A percentile compares a stretch with the other conserved stretches of the same genome.
Conservation (phyloP, 1,140 invertebrate genomes). For the Papilio dardanus region DNA sequence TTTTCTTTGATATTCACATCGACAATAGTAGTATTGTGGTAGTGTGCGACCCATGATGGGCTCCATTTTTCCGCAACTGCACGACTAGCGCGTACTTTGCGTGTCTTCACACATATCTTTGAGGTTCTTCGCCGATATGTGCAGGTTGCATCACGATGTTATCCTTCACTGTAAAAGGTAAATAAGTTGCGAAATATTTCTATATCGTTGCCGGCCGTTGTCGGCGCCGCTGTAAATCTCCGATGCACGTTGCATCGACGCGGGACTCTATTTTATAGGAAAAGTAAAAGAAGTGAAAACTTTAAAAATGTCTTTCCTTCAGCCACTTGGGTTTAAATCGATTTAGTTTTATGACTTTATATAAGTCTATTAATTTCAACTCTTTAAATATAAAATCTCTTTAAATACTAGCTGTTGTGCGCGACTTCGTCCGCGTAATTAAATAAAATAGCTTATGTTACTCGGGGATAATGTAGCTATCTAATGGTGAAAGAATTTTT, state of each 20-base stretch:
- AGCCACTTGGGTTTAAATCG: neutral
- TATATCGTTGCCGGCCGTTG: neutral
- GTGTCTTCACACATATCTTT: too few relatives aligned
- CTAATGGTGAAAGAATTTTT: too few relatives aligned
- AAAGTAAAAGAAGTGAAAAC: conserved; percentile 2
- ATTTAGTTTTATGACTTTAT: neutral
- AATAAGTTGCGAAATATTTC: neutral
- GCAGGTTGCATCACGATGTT: too few relatives aligned
- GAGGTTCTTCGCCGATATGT: too few relatives aligned
- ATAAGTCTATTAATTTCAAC: neutral
- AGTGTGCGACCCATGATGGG: too few relatives aligned
- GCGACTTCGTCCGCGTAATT: too few relatives aligned
- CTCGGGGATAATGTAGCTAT: too few relatives aligned
- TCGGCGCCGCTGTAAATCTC: neutral
- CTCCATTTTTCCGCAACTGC: too few relatives aligned
- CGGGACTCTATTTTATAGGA: neutral
- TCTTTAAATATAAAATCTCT: neutral
- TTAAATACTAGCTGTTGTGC: neutral
- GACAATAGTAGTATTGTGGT: too few relatives aligned
- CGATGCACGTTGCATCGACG: neutral
- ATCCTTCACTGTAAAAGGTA: too few relatives aligned
- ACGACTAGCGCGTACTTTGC: too few relatives aligned
- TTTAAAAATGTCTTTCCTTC: neutral
- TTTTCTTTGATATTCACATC: neutral
- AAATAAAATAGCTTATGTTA: too few relatives aligned